phyloP scores from a whole-genome alignment of 2,113 vertebrate species.

The Lepidiolamprologus cunningtoni region DNA sequence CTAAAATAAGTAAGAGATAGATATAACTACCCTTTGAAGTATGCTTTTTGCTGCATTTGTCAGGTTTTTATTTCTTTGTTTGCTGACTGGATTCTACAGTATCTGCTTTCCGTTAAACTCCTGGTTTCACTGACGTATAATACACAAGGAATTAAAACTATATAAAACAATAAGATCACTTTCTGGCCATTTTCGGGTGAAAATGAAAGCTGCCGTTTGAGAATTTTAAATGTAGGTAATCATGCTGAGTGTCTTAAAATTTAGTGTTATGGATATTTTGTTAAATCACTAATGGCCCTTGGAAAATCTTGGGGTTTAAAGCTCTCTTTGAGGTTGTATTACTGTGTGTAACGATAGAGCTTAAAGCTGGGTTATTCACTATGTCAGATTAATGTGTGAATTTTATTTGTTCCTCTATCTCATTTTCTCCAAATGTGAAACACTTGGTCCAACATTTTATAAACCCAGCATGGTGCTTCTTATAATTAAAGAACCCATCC shows the following conservation, averaged over 20 bases:
- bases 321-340: not conserved
- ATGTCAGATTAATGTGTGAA: not conserved
- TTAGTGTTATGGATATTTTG: not conserved
- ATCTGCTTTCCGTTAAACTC: not conserved
- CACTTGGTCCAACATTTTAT: not conserved
- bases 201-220: not conserved
- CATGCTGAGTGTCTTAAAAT: not conserved
- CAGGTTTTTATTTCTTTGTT: not conserved
- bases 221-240: not conserved
- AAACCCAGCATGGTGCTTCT: not conserved
- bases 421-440: not conserved
- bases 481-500: not conserved
- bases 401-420: not conserved
- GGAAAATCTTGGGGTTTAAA: not conserved
- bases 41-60: not conserved
- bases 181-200: not conserved
- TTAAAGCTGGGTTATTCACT: not conserved
- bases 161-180: not conserved
- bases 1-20: not conserved
- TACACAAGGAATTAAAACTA: slow-evolving; percentile 7
- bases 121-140: not conserved
- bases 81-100: not conserved
- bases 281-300: not conserved
- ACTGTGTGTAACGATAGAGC: not conserved
- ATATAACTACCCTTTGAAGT: not conserved